These are phyloP conservation scores for Bombyx mori DNA, from an alignment of 1,140 invertebrate species.

Conservation along the genomic window ASM3026992v2 NC_085135.1:9327001-9327500, in stretches of 20 bases:
- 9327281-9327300: slow-evolving; percentile 7
- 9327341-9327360: too few species aligned
- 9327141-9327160: slow-evolving; percentile 30
- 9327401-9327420: neutral
- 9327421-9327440: neutral
- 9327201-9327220: slow-evolving; percentile 26
- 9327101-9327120: slow-evolving; percentile 4
- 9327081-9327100: neutral
- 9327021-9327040: neutral
- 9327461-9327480: slow-evolving; percentile 2
- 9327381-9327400: neutral
- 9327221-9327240: slow-evolving; percentile 13
- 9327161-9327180: slow-evolving; percentile 38
- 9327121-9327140: slow-evolving; percentile 18
- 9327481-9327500: neutral
- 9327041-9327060: neutral
- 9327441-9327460: neutral
- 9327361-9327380: neutral
- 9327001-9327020: neutral
- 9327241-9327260: slow-evolving; percentile 22
- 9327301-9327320: slow-evolving; percentile 6
- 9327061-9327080: neutral
- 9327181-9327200: slow-evolving; percentile 48
- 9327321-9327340: slow-evolving; percentile 12
- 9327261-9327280: slow-evolving; percentile 6